Percentiles rank a stretch among this genome's conserved stretches.
phyloP scores from a whole-genome alignment of 2,888 invertebrate genomes.

The Meandrusa payeni region DNA sequence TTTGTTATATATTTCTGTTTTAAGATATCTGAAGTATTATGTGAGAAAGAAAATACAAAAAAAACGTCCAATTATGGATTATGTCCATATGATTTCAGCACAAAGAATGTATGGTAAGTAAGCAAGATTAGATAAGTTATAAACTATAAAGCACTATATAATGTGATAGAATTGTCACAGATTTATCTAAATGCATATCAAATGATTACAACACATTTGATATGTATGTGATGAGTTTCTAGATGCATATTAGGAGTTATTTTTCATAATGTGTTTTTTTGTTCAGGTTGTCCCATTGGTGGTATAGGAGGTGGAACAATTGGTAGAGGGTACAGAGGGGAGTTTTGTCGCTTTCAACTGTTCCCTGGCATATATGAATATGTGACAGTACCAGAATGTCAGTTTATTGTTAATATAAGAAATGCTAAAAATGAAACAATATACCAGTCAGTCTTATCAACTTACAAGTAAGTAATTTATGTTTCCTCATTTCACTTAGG shows the following conservation, averaged over 20 bases:
- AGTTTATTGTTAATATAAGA: constrained; percentile 94
- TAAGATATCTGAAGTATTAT: constrained; percentile 87
- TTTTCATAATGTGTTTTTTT: too few species aligned
- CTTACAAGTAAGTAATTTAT: constrained; percentile 81
- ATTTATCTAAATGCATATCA: too few species aligned
- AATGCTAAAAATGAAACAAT: constrained; percentile 84
- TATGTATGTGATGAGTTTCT: constrained; percentile 10
- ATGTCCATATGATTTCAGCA: constrained; percentile 84
- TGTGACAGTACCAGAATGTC: constrained; percentile 89
- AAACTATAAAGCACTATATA: too few species aligned
- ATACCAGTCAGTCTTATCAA: constrained; percentile 89
- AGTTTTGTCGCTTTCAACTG: constrained; percentile 95
- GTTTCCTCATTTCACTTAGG: too few species aligned
- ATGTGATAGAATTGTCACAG: too few species aligned
- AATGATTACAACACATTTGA: not conserved
- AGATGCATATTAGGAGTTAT: not conserved
- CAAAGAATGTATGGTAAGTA: constrained; percentile 91
- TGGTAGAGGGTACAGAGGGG: constrained; percentile 94
- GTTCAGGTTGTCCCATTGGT: constrained; percentile 82
- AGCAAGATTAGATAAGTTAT: not conserved
- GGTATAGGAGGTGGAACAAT: constrained; percentile 85
- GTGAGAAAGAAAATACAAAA: constrained; percentile 82
- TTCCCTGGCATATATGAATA: constrained; percentile 94
- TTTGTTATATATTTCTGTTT: too few species aligned
- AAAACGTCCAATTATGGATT: constrained; percentile 90